Conservation (phyloP, 2,888 invertebrate genomes). For the Cremastobaeus sp. region DNA sequence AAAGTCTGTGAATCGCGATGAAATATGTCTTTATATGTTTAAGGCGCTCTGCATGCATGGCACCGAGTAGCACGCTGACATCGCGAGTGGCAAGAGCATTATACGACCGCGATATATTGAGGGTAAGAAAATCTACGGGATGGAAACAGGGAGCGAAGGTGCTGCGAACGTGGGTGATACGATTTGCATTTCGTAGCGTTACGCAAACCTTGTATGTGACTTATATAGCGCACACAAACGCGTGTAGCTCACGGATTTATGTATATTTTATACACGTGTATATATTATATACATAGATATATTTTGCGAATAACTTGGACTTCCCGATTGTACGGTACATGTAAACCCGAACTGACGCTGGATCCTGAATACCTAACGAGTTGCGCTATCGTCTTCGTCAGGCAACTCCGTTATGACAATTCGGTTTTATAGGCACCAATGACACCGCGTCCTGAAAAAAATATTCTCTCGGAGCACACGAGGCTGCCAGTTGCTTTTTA, state of each 20-base stretch:
- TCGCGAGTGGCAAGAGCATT: conserved; percentile 50
- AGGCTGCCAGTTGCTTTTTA: no score
- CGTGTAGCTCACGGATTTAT: conserved; percentile 29
- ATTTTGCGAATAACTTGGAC: conserved; percentile 30
- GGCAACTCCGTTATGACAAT: conserved; percentile 54
- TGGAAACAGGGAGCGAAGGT: conserved; percentile 33
- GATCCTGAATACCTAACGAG: conserved; percentile 72
- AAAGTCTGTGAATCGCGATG: conserved; percentile 43
- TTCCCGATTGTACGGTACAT: conserved; percentile 51
- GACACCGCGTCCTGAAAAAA: conserved; percentile 26
- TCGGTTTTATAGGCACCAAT: conserved; percentile 47
- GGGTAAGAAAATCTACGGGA: conserved; percentile 59
- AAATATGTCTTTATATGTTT: conserved; percentile 62
- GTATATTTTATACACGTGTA: conserved; percentile 42
- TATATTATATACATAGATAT: conserved; percentile 19
- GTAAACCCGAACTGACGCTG: conserved; percentile 65
- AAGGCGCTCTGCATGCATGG: conserved; percentile 44
- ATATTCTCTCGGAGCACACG: conserved; percentile 21
- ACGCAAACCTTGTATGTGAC: conserved; percentile 62
- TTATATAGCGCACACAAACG: conserved; percentile 61
- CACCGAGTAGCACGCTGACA: conserved; percentile 41
- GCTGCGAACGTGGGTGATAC: conserved; percentile 67
- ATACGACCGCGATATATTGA: conserved; percentile 58
- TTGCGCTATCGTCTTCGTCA: conserved; percentile 50
- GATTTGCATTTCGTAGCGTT: conserved; percentile 74